Evolutionary conservation across 1,140 invertebrate species (phyloP), one percentile per base, ranked within the genome.

Genomic region (Lordiphosa collinella): DNA sequence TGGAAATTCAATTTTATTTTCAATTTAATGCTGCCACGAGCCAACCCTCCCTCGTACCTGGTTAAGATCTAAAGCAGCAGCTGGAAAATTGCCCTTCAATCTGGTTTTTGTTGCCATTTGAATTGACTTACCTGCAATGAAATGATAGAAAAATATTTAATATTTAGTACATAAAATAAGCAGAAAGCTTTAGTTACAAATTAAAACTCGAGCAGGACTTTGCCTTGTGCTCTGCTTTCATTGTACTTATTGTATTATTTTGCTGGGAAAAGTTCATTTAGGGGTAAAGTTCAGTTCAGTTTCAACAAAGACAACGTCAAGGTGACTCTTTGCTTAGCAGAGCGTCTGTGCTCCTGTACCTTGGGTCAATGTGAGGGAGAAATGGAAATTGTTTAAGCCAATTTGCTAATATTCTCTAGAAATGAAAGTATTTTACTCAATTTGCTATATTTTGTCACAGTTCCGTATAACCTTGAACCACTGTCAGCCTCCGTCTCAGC

Each of bases 1-100:
- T 73, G 62, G 53, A 84, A 82, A 82, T 84, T 82, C 76, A 82
- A 82, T 82, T 80, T 82, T 67, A 84, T 72, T 82, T 84, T 82
- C 72, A 82, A 76, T 82, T 80, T 82, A 71, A 82, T 84, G 76
- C 78, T 84, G 76, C 78, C 82, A 58, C 56, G 71, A 38, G 7
- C 37, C n/a, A 22, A n/a, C n/a, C 18, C 41, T 11, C 11, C n/a
- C 41, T 43, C 18, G 4, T 22, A 22, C 18, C 18, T 22, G 18
- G 18, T 5, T 22, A 5, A 4, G 18, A 22, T 22, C 18, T 9
- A 44, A 11, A 49, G 47, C 7, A 25, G 32, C 18, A 49, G 14
- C 7, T 18, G 47, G 35, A 41, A 53, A 52, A 57, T 62, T 48
- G 41, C 51, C 40, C 50, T 50, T 56, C 72, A 66, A 76, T 63